Conservation (phyloP, 2,797 vertebrate genomes). For the Emys orbicularis region DNA sequence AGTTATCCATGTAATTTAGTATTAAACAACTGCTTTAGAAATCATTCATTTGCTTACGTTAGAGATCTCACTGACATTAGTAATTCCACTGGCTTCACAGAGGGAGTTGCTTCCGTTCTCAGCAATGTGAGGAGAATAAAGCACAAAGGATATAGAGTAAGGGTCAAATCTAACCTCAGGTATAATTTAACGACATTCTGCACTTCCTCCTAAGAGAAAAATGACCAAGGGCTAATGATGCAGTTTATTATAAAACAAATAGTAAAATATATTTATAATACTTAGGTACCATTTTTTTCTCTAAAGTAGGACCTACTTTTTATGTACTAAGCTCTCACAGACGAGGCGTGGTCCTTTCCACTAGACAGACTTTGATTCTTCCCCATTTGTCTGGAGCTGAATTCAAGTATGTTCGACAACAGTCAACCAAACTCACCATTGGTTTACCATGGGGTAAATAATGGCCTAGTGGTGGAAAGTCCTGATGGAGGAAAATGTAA, state of each 20-base stretch:
- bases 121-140: neutral
- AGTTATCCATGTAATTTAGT: conserved; percentile 35
- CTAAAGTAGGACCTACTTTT: neutral
- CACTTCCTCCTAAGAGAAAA: neutral
- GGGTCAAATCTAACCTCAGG: conserved; percentile 3
- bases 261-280: neutral
- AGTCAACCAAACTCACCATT: neutral
- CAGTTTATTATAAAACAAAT: neutral
- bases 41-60: conserved; percentile 20
- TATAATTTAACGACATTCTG: neutral
- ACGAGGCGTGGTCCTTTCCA: neutral
- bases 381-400: neutral
- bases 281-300: neutral
- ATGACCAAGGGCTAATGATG: neutral
- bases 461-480: neutral
- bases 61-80: conserved; percentile 16
- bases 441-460: neutral
- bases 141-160: neutral
- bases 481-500: neutral
- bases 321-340: neutral
- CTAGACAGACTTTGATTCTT: neutral
- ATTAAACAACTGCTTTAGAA: conserved; percentile 42
- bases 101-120: neutral
- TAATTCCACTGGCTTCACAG: neutral
- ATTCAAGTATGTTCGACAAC: neutral